Conservation (phyloP, 2,888 invertebrate genomes). For the Linnaemya vulpina region DNA sequence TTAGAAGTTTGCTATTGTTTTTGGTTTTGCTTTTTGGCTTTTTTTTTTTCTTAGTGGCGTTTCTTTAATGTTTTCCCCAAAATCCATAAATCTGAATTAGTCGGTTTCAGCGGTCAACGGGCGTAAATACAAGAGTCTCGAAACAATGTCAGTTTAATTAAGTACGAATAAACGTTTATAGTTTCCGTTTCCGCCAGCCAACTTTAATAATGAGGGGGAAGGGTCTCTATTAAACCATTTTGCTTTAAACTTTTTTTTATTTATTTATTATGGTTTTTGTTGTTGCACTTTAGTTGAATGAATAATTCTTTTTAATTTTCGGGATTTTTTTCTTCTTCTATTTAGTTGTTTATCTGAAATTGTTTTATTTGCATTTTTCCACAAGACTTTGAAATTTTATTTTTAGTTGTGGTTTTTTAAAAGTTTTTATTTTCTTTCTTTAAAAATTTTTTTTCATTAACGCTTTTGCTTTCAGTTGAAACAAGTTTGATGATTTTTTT, state of each 20-base stretch:
- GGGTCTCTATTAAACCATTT: background rate
- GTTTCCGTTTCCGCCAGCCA: slow-evolving; percentile 33
- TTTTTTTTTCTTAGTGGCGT: background rate
- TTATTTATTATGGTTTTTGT: slow-evolving; percentile 10
- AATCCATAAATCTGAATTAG: slow-evolving; percentile 35
- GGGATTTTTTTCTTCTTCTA: background rate
- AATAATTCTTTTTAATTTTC: background rate
- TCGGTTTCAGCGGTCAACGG: slow-evolving; percentile 11
- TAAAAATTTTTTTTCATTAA: slow-evolving; percentile 29
- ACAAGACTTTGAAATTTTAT: slow-evolving; percentile 22
- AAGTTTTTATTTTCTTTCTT: slow-evolving; percentile 23
- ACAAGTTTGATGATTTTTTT: slow-evolving; percentile 10
- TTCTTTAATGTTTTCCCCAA: background rate
- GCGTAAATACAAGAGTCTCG: background rate
- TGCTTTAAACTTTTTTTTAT: background rate
- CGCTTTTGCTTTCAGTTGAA: slow-evolving; percentile 4
- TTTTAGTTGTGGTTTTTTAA: background rate
- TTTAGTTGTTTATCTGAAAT: background rate
- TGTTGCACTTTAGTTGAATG: slow-evolving; percentile 6
- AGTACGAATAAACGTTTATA: slow-evolving; percentile 24
- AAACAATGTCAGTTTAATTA: slow-evolving; percentile 40
- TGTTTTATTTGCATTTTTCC: slow-evolving; percentile 18
- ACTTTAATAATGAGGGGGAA: background rate
- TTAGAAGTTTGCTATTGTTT: background rate
- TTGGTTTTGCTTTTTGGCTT: background rate